phyloP scores from a whole-genome alignment of 2,113 vertebrate genomes.

The Cricetomys ansorgei region DNA sequence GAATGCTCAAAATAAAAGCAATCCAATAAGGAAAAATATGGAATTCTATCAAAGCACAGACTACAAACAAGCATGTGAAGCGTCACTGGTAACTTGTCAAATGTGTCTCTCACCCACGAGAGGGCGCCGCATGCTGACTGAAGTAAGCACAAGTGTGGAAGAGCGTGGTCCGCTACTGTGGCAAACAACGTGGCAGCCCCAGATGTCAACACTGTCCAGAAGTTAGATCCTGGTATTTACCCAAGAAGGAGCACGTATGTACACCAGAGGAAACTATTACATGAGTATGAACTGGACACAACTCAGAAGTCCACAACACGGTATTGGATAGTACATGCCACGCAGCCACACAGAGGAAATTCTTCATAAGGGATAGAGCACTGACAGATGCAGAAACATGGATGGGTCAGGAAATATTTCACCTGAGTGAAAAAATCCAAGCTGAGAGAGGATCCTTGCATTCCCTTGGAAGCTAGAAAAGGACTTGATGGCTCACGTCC shows the following conservation, averaged over 20 bases:
- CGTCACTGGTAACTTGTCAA: not conserved
- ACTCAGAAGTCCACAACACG: not conserved
- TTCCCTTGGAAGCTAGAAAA: not conserved
- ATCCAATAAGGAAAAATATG: not conserved
- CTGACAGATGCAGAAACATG: not conserved
- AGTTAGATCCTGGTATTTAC: not conserved
- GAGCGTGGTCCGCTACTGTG: not conserved
- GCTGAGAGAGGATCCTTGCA: not conserved
- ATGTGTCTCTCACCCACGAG: not conserved
- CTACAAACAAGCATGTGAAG: not conserved
- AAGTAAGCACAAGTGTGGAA: not conserved
- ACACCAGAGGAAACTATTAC: not conserved
- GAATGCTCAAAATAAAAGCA: not conserved
- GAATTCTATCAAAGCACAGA: not conserved
- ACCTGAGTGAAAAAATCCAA: not conserved
- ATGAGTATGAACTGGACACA: not conserved
- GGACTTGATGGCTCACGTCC: not conserved
- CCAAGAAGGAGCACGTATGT: not conserved
- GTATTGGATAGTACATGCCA: not conserved
- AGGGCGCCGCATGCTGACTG: not conserved
- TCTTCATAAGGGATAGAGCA: not conserved
- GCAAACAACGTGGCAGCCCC: not conserved
- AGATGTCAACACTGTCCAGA: not conserved
- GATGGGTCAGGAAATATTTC: not conserved
- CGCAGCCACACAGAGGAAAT: not conserved